phyloP scores from a whole-genome alignment of 2,797 vertebrate genomes.

The Eulemur mongoz region DNA sequence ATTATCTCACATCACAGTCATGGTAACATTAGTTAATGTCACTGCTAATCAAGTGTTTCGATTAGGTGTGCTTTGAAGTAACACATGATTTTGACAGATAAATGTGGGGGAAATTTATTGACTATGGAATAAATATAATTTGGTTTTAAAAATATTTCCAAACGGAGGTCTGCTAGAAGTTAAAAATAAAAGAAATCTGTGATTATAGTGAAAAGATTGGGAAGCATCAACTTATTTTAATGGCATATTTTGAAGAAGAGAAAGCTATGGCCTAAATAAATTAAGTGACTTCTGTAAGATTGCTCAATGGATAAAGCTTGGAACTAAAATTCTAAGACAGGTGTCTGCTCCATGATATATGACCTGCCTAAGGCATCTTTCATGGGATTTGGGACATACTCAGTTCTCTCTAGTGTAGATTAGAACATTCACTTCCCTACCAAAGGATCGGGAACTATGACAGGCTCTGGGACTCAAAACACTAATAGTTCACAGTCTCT shows the following conservation, averaged over 20 bases:
- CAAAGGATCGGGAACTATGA: background rate
- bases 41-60: background rate
- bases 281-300: background rate
- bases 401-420: background rate
- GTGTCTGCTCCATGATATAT: background rate
- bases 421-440: background rate
- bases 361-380: background rate
- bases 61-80: background rate
- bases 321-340: background rate
- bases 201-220: background rate
- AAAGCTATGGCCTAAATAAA: background rate
- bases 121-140: background rate
- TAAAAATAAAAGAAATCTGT: background rate
- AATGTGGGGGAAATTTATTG: background rate
- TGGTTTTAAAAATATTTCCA: slow-evolving; percentile 1
- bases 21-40: background rate
- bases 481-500: background rate
- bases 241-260: background rate
- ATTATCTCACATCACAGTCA: background rate
- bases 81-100: background rate
- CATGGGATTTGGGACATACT: background rate
- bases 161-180: background rate
- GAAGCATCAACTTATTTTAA: background rate
- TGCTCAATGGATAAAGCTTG: background rate
- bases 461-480: background rate